phyloP scores from a whole-genome alignment of 2,888 invertebrate species.

The Campaea margaritaria region DNA sequence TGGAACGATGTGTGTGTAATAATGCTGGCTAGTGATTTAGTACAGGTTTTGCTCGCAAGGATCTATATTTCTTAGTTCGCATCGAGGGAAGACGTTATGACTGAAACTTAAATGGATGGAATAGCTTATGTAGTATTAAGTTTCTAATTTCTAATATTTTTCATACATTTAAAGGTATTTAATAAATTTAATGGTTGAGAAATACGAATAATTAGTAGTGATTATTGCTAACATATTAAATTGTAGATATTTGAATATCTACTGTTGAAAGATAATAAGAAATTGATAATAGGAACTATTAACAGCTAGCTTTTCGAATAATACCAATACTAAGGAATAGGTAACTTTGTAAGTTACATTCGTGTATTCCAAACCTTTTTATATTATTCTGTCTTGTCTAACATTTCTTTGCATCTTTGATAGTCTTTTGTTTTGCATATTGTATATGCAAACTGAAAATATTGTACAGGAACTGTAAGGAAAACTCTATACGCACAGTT shows the following conservation, averaged over 20 bases:
- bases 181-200: too few relatives aligned
- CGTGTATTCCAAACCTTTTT: too few relatives aligned
- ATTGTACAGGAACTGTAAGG: conserved; percentile 13
- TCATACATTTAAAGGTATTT: background rate
- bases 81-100: conserved; percentile 83
- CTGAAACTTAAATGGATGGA: conserved; percentile 77
- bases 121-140: conserved; percentile 49
- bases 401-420: background rate
- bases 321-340: too few relatives aligned
- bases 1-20: conserved; percentile 68
- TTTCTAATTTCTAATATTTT: background rate
- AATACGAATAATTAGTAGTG: too few relatives aligned
- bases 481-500: conserved; percentile 20
- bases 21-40: conserved; percentile 82
- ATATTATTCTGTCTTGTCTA: background rate
- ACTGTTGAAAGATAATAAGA: too few relatives aligned
- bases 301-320: too few relatives aligned
- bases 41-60: conserved; percentile 80
- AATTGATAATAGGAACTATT: too few relatives aligned
- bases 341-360: too few relatives aligned
- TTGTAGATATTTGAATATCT: too few relatives aligned
- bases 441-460: conserved; percentile 5
- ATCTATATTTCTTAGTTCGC: conserved; percentile 84
- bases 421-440: background rate
- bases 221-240: too few relatives aligned